phyloP scores from a whole-genome alignment of 1,140 invertebrate species.

The Zaprionus capensis region DNA sequence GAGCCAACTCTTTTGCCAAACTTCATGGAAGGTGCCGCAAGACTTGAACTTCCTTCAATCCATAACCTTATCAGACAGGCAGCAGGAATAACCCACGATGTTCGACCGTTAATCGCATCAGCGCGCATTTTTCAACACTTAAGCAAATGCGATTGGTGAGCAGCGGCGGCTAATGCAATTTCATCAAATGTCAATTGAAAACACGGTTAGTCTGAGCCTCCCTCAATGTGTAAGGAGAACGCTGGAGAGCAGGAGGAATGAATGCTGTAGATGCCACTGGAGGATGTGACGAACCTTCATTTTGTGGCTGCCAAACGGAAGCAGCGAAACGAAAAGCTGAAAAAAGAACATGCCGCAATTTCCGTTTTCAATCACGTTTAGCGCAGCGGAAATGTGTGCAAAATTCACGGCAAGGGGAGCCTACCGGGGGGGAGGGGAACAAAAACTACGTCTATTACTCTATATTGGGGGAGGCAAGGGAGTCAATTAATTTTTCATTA shows the following conservation, averaged over 20 bases:
- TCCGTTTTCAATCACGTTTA: conserved; percentile 76
- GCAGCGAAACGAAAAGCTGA: conserved; percentile 36
- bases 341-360: conserved; percentile 65
- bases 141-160: conserved; percentile 20
- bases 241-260: neutral
- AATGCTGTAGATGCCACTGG: neutral
- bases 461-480: neutral
- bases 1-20: neutral
- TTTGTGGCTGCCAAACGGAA: conserved; percentile 71
- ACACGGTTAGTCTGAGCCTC: conserved; percentile 63
- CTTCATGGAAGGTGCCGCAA: neutral
- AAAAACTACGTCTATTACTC: neutral
- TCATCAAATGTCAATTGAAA: conserved; percentile 79
- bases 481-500: conserved; percentile 69
- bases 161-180: conserved; percentile 62
- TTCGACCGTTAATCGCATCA: conserved; percentile 66
- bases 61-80: neutral
- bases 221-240: conserved; percentile 28
- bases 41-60: neutral
- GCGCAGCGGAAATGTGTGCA: conserved; percentile 69
- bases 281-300: conserved; percentile 34
- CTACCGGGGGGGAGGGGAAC: neutral
- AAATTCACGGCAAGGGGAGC: conserved; percentile 18
- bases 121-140: conserved; percentile 36
- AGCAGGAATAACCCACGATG: conserved; percentile 13